Evolutionary conservation across 2,888 invertebrate genomes (phyloP), one percentile per base, ranked within the genome.

Genomic region (Hedychridium roseum): DNA sequence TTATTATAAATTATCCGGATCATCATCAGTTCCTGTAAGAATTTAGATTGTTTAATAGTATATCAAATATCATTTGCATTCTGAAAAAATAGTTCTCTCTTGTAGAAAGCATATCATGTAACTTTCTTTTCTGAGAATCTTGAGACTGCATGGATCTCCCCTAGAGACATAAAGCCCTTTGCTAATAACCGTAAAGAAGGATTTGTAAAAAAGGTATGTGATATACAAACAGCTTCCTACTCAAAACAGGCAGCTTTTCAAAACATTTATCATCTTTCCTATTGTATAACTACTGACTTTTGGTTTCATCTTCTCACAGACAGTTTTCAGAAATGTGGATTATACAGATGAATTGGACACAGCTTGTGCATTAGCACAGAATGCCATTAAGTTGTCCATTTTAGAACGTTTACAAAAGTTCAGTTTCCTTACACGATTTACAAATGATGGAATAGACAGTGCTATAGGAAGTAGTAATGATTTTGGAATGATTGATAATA

Each of bases 91-190:
- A 12, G 5, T 26, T 30, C 11, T 30, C 39, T 40, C 54, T 81
- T 80, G 11, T 78, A 85, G 85, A 82, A 80, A 0, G 78, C 80
- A 53, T 85, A 85, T 64, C 80, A 84, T 58, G 83, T 85, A 1
- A 81, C 80, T 6, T 85, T 85, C 63, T 83, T 85, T 45, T 82
- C 84, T 50, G 44, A 56, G n/a, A 4, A 32, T 11, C 75, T 79
- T 1, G 78, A 81, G 16, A 70, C 82, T 52, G 79, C 80, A 0
- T 85, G 85, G 85, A 56, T 85, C 1, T 39, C 71, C 16, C 73
- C 79, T 1, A 63, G 69, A 2, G 64, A 79, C 12, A 44, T 85
- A 1, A 78, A 77, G 35, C 78, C 82, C 31, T 50, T 58, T 15
- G 11, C 1, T 6, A 21, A 18, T n/a, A 16, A 21, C 14, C 21